phyloP scores from a whole-genome alignment of 1,140 invertebrate species.

The Hyles euphorbiae region DNA sequence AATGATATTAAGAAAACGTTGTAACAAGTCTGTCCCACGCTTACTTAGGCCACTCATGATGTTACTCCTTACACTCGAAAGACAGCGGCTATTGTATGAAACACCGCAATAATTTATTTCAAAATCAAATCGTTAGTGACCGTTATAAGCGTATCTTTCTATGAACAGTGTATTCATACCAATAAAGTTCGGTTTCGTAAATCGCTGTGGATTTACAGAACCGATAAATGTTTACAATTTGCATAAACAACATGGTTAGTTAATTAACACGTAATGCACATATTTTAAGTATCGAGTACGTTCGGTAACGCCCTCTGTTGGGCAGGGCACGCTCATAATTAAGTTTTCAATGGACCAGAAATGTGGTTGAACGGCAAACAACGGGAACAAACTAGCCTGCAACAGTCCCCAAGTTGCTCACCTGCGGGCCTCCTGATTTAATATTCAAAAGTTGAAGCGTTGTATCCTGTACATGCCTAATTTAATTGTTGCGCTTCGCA shows the following conservation, averaged over 20 bases:
- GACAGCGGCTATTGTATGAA: too few species aligned
- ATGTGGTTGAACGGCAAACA: slow-evolving; percentile 50
- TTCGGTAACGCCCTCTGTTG: slow-evolving; percentile 4
- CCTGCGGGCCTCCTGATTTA: slow-evolving; percentile 24
- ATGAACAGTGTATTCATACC: too few species aligned
- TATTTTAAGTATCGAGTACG: not conserved
- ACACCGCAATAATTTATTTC: too few species aligned
- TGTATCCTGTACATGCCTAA: slow-evolving; percentile 18
- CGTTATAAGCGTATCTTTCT: too few species aligned
- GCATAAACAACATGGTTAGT: not conserved
- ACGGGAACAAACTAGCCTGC: slow-evolving; percentile 31
- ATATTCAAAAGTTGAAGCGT: slow-evolving; percentile 31
- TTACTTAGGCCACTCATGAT: too few species aligned
- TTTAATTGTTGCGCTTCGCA: slow-evolving; percentile 18
- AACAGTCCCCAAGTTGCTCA: slow-evolving; percentile 19
- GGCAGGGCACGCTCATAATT: slow-evolving; percentile 30
- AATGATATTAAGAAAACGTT: slow-evolving; percentile 44
- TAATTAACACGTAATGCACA: too few species aligned
- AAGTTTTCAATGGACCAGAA: slow-evolving; percentile 53
- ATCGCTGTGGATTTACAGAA: too few species aligned
- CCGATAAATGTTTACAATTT: slow-evolving; percentile 10
- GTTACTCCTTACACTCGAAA: too few species aligned
- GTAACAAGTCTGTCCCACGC: slow-evolving; percentile 32
- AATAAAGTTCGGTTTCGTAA: too few species aligned
- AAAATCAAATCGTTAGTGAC: too few species aligned